Percentiles rank a stretch among this genome's conserved stretches.
Conservation (phyloP, 1,140 invertebrate species). For the Ceratina australensis region DNA sequence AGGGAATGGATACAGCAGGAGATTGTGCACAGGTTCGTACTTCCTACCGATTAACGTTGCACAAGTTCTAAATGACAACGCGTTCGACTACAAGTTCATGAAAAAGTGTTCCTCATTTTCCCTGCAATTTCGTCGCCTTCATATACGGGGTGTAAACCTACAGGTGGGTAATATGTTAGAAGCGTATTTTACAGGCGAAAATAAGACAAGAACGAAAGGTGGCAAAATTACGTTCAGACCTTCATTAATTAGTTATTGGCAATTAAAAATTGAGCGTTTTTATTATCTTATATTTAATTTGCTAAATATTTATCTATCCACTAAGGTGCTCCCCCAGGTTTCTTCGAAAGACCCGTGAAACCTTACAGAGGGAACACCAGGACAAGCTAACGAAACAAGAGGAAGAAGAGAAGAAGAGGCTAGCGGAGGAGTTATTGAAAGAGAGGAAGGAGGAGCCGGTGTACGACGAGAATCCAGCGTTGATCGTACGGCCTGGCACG, state of each 20-base stretch:
- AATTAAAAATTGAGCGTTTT: too few species aligned
- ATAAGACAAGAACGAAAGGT: too few species aligned
- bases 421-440: constrained; percentile 72
- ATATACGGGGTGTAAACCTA: too few species aligned
- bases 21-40: constrained; percentile 81
- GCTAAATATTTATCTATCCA: background rate
- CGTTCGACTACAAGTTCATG: too few species aligned
- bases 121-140: too few species aligned
- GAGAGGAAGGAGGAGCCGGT: constrained; percentile 73
- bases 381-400: constrained; percentile 79
- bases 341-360: constrained; percentile 78
- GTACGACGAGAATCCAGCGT: constrained; percentile 75
- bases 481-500: constrained; percentile 78
- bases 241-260: too few species aligned
- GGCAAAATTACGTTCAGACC: too few species aligned
- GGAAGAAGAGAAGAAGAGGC: constrained; percentile 73
- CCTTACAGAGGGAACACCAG: constrained; percentile 74
- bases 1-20: constrained; percentile 91
- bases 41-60: background rate
- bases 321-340: constrained; percentile 84
- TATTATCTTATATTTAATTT: too few species aligned
- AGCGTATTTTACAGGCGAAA: too few species aligned
- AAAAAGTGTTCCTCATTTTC: too few species aligned
- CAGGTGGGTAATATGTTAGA: too few species aligned
- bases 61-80: too few species aligned